Conservation (phyloP, 2,888 invertebrate species). For the Aelia acuminata region DNA sequence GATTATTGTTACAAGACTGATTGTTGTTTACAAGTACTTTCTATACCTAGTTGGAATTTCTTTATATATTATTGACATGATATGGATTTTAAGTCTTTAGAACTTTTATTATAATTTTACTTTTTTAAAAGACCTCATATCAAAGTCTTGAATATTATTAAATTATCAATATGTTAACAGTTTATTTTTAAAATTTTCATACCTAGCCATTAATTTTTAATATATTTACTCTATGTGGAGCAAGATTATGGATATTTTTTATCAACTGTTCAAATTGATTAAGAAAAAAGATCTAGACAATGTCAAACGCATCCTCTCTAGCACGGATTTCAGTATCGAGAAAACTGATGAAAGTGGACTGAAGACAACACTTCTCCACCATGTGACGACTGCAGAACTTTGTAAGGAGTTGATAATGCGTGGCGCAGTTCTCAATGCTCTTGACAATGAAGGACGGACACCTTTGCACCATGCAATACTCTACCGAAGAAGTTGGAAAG, state of each 20-base stretch:
- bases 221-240: too few species aligned
- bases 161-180: not conserved
- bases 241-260: not conserved
- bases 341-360: not conserved
- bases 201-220: too few species aligned
- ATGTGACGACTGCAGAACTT: not conserved
- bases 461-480: not conserved
- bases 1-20: not conserved
- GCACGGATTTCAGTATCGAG: not conserved
- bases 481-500: not conserved
- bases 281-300: not conserved
- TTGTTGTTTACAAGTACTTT: not conserved
- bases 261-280: not conserved
- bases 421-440: not conserved
- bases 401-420: not conserved
- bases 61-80: not conserved
- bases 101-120: too few species aligned
- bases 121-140: too few species aligned
- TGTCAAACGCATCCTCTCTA: not conserved
- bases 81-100: too few species aligned
- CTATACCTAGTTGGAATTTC: not conserved
- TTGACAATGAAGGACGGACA: not conserved
- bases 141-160: too few species aligned
- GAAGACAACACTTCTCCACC: not conserved
- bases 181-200: not conserved